Evolutionary conservation across 30 jellyfish, hydroid and myxozoan species (phyloP).

Genomic region (Pelagia noctiluca): DNA sequence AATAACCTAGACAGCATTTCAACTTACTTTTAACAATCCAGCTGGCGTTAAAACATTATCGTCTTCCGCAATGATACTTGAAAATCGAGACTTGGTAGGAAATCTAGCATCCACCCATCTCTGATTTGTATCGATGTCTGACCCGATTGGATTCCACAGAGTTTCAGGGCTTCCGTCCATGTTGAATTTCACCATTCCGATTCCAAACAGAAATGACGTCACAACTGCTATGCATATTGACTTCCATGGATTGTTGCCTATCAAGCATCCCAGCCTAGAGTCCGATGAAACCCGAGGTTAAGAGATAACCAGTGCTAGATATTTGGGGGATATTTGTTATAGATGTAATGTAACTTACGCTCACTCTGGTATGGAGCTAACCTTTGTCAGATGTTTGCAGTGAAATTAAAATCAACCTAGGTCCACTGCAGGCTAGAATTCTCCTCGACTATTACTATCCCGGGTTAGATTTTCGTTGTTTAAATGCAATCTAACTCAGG

Average conservation of each 20-base stretch:
- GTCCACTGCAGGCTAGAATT: too few species aligned
- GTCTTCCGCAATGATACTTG: slow-evolving; percentile 25
- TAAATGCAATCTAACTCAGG: too few species aligned
- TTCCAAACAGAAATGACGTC: slow-evolving; percentile 6
- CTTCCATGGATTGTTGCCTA: slow-evolving; percentile 27
- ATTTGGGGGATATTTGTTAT: too few species aligned
- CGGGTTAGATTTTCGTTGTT: too few species aligned
- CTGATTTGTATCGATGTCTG: slow-evolving; percentile 6
- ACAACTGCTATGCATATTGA: slow-evolving; percentile 9
- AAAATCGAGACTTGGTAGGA: slow-evolving; percentile 1
- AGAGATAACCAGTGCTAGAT: too few species aligned
- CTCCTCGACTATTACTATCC: too few species aligned
- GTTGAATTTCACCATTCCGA: slow-evolving; percentile 34
- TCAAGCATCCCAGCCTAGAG: slow-evolving; percentile 5
- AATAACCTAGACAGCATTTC: not conserved
- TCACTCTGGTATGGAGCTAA: too few species aligned
- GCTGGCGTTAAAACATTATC: slow-evolving; percentile 24
- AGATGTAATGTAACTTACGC: too few species aligned
- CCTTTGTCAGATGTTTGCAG: too few species aligned
- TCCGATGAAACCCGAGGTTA: not conserved
- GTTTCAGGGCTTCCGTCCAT: slow-evolving; percentile 33
- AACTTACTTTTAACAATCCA: slow-evolving; percentile 7
- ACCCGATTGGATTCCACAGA: slow-evolving; percentile 37
- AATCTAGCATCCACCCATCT: slow-evolving; percentile 32
- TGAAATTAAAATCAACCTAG: too few species aligned